A percentile compares a stretch with the other conserved stretches of the same genome.
phyloP scores from a whole-genome alignment of 2,888 invertebrate genomes.

The Diarsia mendica region DNA sequence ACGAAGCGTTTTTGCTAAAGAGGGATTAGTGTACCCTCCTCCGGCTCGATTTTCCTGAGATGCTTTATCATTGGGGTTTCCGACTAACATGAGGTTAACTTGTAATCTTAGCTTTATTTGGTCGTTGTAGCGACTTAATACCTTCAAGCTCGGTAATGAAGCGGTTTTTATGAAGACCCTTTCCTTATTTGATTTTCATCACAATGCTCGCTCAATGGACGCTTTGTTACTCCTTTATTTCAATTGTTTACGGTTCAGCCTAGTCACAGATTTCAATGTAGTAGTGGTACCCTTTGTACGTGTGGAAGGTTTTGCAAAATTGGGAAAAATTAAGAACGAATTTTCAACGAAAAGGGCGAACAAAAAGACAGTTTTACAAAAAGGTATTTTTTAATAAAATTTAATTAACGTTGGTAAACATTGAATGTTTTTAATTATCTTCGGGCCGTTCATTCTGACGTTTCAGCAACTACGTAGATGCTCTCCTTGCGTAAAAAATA shows the following conservation, averaged over 20 bases:
- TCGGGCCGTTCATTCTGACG: constrained; percentile 61
- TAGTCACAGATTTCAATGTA: constrained; percentile 52
- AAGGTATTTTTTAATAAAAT: constrained; percentile 47
- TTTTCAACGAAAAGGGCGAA: constrained; percentile 35
- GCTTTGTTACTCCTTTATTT: constrained; percentile 67
- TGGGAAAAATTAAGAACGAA: constrained; percentile 11
- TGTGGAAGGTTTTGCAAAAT: constrained; percentile 26
- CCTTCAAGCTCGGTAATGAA: constrained; percentile 85
- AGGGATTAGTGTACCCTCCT: constrained; percentile 90
- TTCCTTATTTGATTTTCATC: constrained; percentile 79
- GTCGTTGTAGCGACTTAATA: constrained; percentile 87
- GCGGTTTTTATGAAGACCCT: constrained; percentile 83
- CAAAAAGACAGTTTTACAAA: constrained; percentile 48
- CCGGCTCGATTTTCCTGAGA: constrained; percentile 88
- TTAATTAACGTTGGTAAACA: constrained; percentile 68
- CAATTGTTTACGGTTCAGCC: constrained; percentile 68
- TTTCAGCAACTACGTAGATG: constrained; percentile 73
- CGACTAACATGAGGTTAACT: constrained; percentile 90
- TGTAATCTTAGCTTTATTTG: constrained; percentile 90
- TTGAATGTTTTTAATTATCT: constrained; percentile 65
- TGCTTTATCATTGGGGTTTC: constrained; percentile 90
- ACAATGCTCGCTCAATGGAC: constrained; percentile 59
- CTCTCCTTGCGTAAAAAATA: constrained; percentile 79
- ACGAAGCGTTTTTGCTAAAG: constrained; percentile 90
- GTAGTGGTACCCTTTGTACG: constrained; percentile 38